Percentiles rank a stretch among this genome's conserved stretches.
Conservation (phyloP, 2,888 invertebrate genomes). For the Harpagoxenus sublaevis region DNA sequence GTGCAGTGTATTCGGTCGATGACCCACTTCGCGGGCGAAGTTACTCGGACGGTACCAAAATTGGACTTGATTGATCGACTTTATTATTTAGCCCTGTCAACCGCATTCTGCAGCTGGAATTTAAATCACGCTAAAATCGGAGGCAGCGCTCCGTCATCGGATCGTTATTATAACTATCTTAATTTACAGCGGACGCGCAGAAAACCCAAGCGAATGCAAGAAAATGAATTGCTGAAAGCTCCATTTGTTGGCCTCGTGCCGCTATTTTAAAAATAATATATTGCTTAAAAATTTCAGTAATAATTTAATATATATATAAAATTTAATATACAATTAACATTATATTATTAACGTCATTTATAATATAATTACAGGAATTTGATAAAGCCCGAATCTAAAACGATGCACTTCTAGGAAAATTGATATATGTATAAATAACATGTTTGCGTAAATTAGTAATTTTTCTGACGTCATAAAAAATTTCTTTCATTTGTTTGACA, state of each 20-base stretch:
- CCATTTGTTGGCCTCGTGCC: background rate
- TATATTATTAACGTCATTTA: conserved; percentile 1
- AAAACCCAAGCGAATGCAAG: background rate
- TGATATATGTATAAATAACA: background rate
- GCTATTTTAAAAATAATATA: background rate
- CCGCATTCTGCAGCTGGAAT: conserved; percentile 51
- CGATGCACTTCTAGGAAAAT: background rate
- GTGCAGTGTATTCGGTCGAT: conserved; percentile 59
- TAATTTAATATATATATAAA: background rate
- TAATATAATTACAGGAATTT: background rate
- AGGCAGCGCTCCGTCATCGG: conserved; percentile 26
- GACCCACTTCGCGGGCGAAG: conserved; percentile 56
- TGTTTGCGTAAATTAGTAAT: background rate
- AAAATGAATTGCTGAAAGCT: background rate
- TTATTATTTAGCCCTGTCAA: conserved; percentile 56
- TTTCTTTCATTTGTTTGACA: background rate
- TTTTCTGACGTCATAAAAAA: background rate
- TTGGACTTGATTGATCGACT: conserved; percentile 57
- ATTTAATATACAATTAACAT: background rate
- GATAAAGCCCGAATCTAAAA: background rate
- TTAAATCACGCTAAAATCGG: conserved; percentile 47
- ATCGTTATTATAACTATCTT: conserved; percentile 33
- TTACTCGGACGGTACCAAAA: conserved; percentile 57
- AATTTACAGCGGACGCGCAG: conserved; percentile 12
- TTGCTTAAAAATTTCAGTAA: background rate